phyloP scores from a whole-genome alignment of 2,888 invertebrate genomes.

The Heliconius hortense region DNA sequence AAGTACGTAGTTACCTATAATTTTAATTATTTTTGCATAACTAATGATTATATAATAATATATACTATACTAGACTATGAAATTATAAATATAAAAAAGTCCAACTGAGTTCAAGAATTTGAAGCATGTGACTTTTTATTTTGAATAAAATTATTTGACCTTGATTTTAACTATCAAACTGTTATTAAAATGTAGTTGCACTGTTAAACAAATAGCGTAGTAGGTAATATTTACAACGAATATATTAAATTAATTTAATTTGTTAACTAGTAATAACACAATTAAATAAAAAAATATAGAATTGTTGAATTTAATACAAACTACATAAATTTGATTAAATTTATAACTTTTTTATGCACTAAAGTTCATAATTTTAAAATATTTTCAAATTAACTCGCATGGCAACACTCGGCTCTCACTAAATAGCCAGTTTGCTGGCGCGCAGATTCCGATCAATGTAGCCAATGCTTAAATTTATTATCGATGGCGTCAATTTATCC shows the following conservation, averaged over 20 bases:
- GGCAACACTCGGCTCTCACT: slow-evolving; percentile 42
- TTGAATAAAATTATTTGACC: too few relatives aligned
- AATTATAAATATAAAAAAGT: too few relatives aligned
- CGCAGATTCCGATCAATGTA: slow-evolving; percentile 49
- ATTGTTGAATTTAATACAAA: too few relatives aligned
- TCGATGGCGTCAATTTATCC: slow-evolving; percentile 57
- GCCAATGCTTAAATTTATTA: slow-evolving; percentile 61
- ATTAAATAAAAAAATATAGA: not conserved
- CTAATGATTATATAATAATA: too few relatives aligned
- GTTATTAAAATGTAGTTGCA: slow-evolving; percentile 3
- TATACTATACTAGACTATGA: too few relatives aligned
- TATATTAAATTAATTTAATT: not conserved
- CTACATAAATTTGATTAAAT: too few relatives aligned
- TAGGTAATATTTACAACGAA: not conserved
- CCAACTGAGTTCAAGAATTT: too few relatives aligned
- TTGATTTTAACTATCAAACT: slow-evolving; percentile 27
- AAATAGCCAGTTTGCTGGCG: slow-evolving; percentile 53
- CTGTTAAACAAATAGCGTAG: not conserved
- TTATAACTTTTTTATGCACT: too few relatives aligned
- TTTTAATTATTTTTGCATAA: too few relatives aligned
- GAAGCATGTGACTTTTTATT: too few relatives aligned
- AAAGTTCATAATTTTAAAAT: not conserved
- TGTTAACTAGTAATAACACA: not conserved
- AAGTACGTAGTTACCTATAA: too few relatives aligned
- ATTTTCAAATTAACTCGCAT: slow-evolving; percentile 58